These are phyloP conservation scores for Capreolus pygargus DNA, from an alignment of 2,113 vertebrate genomes.

Conservation along the genomic window DNA sequence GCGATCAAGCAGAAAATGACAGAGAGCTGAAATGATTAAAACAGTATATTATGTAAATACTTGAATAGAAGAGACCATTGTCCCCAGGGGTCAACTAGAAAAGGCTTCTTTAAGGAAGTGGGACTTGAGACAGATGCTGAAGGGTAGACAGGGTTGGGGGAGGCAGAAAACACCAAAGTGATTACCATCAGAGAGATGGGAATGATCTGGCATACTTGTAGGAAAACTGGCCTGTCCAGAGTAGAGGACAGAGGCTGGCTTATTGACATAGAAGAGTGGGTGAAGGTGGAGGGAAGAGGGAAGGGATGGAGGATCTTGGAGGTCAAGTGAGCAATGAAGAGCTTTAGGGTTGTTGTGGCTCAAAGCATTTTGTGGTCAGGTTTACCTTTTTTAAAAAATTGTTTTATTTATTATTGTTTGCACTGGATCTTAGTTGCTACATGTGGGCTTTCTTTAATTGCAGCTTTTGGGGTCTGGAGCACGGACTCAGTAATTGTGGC, in stretches of 20 bases:
- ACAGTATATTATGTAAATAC: not conserved
- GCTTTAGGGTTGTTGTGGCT: not conserved
- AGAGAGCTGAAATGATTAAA: not conserved
- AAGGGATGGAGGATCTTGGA: not conserved
- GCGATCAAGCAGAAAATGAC: not conserved
- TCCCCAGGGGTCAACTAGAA: not conserved
- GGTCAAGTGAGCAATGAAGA: not conserved
- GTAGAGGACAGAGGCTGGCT: not conserved
- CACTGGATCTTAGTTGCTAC: too few relatives aligned
- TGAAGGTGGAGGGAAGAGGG: not conserved
- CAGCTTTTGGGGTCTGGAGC: too few relatives aligned
- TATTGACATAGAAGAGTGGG: not conserved
- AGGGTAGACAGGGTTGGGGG: not conserved
- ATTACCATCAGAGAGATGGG: not conserved
- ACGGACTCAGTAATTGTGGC: too few relatives aligned
- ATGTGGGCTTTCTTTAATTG: too few relatives aligned
- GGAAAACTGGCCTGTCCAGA: not conserved
- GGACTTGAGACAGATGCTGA: not conserved
- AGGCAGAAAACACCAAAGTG: not conserved
- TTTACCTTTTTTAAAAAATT: not conserved
- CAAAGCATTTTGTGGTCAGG: too few relatives aligned
- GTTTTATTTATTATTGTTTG: too few relatives aligned
- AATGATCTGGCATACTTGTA: not conserved
- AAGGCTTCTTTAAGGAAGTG: not conserved
- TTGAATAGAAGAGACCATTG: not conserved